These are phyloP conservation scores for Pithys albifrons DNA, from an alignment of 2,113 vertebrate genomes.

Conservation along the genomic window DNA sequence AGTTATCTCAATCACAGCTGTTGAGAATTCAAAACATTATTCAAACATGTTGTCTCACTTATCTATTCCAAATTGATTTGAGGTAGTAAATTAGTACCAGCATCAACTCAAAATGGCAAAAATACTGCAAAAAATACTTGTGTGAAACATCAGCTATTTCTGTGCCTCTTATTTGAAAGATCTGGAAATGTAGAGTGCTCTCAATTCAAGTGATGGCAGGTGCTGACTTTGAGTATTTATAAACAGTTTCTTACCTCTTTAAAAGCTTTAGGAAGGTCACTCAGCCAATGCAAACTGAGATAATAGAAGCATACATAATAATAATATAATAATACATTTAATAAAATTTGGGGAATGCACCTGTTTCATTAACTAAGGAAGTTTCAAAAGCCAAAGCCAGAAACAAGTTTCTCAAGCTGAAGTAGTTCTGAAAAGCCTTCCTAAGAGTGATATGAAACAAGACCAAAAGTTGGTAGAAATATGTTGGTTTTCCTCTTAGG, in stretches of 20 bases:
- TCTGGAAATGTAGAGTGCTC: neutral
- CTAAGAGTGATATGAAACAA: neutral
- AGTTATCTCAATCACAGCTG: no score
- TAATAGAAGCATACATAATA: neutral
- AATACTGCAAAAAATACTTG: neutral
- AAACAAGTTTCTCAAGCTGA: neutral
- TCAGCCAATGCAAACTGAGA: conserved; percentile 95
- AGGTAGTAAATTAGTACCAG: neutral
- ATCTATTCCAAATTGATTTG: no score
- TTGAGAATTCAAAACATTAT: no score
- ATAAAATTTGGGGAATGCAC: neutral
- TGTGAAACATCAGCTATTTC: neutral
- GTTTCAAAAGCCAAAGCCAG: neutral
- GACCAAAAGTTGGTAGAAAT: neutral
- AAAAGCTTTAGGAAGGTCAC: conserved; percentile 91
- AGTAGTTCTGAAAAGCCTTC: neutral
- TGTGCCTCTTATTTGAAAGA: neutral
- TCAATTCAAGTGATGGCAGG: neutral
- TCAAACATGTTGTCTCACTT: no score
- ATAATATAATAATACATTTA: neutral
- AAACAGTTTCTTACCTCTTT: conserved; percentile 81
- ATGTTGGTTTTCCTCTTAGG: rapidly evolving
- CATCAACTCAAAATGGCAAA: neutral
- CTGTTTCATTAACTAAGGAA: no score
- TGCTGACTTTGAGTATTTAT: neutral